Evolutionary conservation across 2,888 invertebrate genomes (phyloP).

Genomic region (Drosophila limbata): DNA sequence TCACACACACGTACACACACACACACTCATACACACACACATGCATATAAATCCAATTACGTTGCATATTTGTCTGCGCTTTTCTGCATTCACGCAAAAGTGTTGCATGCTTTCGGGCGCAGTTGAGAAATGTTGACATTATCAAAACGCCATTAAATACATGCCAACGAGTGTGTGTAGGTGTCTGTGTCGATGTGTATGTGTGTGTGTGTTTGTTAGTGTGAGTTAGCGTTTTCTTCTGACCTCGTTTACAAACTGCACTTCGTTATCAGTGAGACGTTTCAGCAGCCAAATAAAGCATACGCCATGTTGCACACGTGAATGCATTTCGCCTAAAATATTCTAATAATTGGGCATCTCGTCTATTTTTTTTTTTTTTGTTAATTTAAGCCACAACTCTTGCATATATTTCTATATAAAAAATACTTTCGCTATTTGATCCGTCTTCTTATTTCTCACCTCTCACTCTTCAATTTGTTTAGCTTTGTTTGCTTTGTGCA

Average conservation of each 20-base stretch:
- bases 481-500: conserved; percentile 34
- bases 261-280: conserved; percentile 33
- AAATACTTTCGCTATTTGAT: conserved; percentile 2
- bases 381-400: background rate
- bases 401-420: background rate
- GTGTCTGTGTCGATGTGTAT: conserved; percentile 16
- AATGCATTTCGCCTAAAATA: conserved; percentile 14
- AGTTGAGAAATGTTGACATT: conserved; percentile 50
- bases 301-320: conserved; percentile 40
- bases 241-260: conserved; percentile 37
- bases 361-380: no score
- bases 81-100: conserved; percentile 44
- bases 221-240: conserved; percentile 35
- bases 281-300: conserved; percentile 37
- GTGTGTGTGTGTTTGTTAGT: conserved; percentile 21
- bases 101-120: conserved; percentile 55
- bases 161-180: background rate
- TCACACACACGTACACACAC: conserved; percentile 4
- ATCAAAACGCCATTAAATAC: conserved; percentile 55
- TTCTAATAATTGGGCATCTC: background rate
- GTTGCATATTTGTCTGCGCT: conserved; percentile 53
- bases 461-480: conserved; percentile 11
- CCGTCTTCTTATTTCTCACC: background rate
- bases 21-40: conserved; percentile 4
- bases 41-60: conserved; percentile 56